Evolutionary conservation across 1,140 invertebrate species (phyloP).

Genomic region (Drosophila truncata): DNA sequence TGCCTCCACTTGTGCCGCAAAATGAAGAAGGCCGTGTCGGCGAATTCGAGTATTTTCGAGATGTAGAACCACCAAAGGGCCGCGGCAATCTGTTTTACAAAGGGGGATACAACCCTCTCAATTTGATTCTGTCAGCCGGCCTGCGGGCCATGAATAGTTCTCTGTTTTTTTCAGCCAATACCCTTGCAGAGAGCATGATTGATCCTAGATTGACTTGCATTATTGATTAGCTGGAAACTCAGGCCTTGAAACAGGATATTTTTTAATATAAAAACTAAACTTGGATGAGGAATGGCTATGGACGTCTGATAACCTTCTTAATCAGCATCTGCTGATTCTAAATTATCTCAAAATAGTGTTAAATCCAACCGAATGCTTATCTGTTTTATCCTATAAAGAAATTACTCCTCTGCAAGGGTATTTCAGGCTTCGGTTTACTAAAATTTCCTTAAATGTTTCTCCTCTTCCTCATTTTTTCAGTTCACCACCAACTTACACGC

Average conservation of each 20-base stretch:
- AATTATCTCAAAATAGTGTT: neutral
- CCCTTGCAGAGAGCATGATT: conserved; percentile 1
- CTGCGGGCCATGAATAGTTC: conserved; percentile 20
- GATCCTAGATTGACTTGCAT: neutral
- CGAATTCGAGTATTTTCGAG: conserved; percentile 97
- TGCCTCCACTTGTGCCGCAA: conserved; percentile 95
- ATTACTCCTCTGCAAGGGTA: neutral
- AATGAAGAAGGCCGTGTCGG: conserved; percentile 97
- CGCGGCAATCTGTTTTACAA: conserved; percentile 91
- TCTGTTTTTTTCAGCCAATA: neutral
- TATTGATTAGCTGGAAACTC: neutral
- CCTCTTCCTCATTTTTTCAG: neutral
- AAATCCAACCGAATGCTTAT: no score
- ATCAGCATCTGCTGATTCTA: neutral
- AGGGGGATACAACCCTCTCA: conserved; percentile 1
- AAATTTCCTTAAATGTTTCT: neutral
- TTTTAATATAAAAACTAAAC: neutral
- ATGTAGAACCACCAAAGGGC: conserved; percentile 99
- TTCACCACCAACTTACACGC: conserved; percentile 85
- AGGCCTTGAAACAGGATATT: neutral
- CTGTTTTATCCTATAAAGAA: no score
- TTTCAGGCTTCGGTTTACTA: neutral
- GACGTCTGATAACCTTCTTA: no score
- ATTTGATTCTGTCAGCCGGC: conserved; percentile 12
- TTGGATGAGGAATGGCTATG: neutral